These are phyloP conservation scores for Ophioninae sp. DNA, from an alignment of 2,888 invertebrate species.

Conservation along the genomic window DNA sequence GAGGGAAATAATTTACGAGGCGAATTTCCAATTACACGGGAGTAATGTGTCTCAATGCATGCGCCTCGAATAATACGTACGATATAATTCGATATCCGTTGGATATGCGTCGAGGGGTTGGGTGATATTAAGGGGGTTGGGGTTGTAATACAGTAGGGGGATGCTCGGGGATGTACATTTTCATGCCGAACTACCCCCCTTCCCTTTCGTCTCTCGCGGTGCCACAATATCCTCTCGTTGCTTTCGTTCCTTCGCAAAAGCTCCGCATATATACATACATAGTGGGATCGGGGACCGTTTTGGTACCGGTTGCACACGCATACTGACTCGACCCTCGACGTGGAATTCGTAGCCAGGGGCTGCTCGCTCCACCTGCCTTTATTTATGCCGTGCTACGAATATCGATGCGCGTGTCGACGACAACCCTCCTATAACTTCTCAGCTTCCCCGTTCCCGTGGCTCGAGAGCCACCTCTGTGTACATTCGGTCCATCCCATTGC, in stretches of 20 bases:
- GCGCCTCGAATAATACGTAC: constrained; percentile 9
- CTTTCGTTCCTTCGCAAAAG: constrained; percentile 23
- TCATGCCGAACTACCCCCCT: constrained; percentile 33
- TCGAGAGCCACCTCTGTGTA: constrained; percentile 19
- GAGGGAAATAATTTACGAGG: not conserved
- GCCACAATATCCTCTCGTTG: constrained; percentile 51
- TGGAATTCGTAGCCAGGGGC: constrained; percentile 58
- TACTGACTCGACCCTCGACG: constrained; percentile 3
- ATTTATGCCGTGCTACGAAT: constrained; percentile 62
- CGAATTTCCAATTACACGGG: not conserved
- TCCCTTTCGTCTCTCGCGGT: constrained; percentile 13
- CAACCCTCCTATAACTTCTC: constrained; percentile 62
- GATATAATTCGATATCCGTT: constrained; percentile 25
- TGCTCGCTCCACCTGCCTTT: constrained; percentile 58
- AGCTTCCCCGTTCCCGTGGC: constrained; percentile 32
- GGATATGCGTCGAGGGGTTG: not conserved
- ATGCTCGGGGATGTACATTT: constrained; percentile 48
- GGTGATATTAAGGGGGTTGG: not conserved
- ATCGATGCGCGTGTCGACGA: constrained; percentile 64
- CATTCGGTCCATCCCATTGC: constrained; percentile 50
- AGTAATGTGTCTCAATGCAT: not conserved
- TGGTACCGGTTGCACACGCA: constrained; percentile 23
- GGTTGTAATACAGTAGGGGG: constrained; percentile 5
- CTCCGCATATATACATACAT: not conserved
- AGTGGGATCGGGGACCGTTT: not conserved